Evolutionary conservation across 92 coral and sea anemone species (phyloP).

Genomic region (Parazoanthus darwini): DNA sequence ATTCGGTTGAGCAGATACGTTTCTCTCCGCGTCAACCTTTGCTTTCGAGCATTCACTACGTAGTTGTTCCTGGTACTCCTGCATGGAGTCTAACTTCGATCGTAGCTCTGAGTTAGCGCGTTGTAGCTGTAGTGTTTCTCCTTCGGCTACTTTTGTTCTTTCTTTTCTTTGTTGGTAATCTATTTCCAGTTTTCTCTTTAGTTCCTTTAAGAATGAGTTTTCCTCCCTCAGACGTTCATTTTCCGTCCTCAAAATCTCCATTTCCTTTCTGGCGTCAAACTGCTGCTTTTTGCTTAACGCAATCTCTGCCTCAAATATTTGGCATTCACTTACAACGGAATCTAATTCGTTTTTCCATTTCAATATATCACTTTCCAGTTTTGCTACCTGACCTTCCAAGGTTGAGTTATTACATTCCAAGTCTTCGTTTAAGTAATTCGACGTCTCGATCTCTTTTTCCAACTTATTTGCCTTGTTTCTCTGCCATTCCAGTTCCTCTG

Average conservation of each 20-base stretch:
- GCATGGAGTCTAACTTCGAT: slow-evolving; percentile 64
- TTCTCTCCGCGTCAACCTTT: slow-evolving; percentile 55
- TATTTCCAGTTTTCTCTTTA: slow-evolving; percentile 36
- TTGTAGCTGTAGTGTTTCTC: slow-evolving; percentile 53
- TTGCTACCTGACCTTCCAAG: slow-evolving; percentile 57
- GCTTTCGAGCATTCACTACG: slow-evolving; percentile 68
- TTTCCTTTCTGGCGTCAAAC: slow-evolving; percentile 43
- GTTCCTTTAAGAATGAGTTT: slow-evolving; percentile 37
- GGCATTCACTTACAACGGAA: slow-evolving; percentile 42
- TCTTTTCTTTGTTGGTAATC: slow-evolving; percentile 53
- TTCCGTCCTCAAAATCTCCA: slow-evolving; percentile 46
- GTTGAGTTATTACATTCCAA: slow-evolving; percentile 61
- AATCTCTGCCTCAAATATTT: slow-evolving; percentile 47
- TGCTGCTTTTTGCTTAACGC: slow-evolving; percentile 38
- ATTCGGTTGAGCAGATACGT: slow-evolving; percentile 42
- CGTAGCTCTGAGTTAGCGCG: slow-evolving; percentile 60
- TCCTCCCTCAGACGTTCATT: slow-evolving; percentile 47
- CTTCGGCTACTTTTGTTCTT: slow-evolving; percentile 44
- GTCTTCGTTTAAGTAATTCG: slow-evolving; percentile 60
- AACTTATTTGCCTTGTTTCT: slow-evolving; percentile 57
- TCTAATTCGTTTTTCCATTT: slow-evolving; percentile 56
- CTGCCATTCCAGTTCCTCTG: slow-evolving; percentile 67
- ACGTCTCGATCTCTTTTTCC: slow-evolving; percentile 69
- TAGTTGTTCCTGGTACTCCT: slow-evolving; percentile 76
- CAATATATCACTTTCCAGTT: slow-evolving; percentile 63